These are phyloP conservation scores for Catocala fraxini DNA, from an alignment of 2,888 invertebrate species.

Conservation along the genomic window DNA sequence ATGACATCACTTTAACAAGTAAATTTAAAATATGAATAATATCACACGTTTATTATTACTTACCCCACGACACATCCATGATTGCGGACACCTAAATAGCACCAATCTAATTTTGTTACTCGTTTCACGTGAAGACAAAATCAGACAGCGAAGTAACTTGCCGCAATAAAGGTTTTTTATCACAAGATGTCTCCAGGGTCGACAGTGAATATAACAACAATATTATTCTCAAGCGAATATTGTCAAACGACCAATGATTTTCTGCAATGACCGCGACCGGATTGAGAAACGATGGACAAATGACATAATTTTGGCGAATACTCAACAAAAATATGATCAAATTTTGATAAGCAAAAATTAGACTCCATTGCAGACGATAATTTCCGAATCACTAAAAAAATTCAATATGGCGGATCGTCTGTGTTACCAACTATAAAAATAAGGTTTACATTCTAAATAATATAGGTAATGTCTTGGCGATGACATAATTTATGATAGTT, in stretches of 20 bases:
- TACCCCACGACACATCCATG: constrained; percentile 93
- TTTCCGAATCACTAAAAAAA: constrained; percentile 79
- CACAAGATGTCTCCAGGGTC: constrained; percentile 87
- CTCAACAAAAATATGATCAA: constrained; percentile 81
- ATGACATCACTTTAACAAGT: constrained; percentile 58
- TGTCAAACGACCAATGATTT: constrained; percentile 85
- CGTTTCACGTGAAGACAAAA: constrained; percentile 81
- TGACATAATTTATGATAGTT: too few species aligned
- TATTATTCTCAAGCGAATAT: constrained; percentile 76
- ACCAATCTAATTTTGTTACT: constrained; percentile 79
- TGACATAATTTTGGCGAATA: constrained; percentile 86
- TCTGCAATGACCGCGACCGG: constrained; percentile 81
- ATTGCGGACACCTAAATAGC: constrained; percentile 72
- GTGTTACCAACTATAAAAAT: constrained; percentile 55
- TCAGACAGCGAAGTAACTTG: constrained; percentile 73
- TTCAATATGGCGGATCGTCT: constrained; percentile 74
- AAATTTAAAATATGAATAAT: constrained; percentile 49
- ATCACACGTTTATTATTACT: constrained; percentile 59
- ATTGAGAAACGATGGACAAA: constrained; percentile 80
- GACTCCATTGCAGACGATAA: constrained; percentile 87
- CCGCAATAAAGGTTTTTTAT: constrained; percentile 79
- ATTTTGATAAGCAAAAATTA: constrained; percentile 84
- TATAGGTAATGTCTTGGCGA: too few species aligned
- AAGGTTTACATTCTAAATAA: too few species aligned
- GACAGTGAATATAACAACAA: constrained; percentile 78